Percentiles rank a stretch among this genome's conserved stretches.
Conservation (phyloP, 2,797 vertebrate species). For the Coranthus polyacanthus region DNA sequence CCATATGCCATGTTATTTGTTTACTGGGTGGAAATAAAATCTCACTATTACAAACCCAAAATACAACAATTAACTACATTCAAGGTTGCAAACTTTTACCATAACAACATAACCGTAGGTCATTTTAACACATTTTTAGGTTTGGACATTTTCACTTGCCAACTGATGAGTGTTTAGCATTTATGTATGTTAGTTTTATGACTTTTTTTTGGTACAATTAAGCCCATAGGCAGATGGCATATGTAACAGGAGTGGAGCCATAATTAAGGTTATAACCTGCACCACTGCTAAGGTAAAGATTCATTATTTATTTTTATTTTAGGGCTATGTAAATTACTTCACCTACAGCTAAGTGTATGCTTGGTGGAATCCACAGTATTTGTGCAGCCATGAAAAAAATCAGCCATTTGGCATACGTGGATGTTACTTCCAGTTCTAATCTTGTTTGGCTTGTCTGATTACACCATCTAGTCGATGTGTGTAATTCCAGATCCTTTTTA, state of each 20-base stretch:
- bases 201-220: conserved; percentile 5
- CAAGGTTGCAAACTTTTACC: conserved; percentile 15
- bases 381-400: conserved; percentile 1
- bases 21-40: conserved; percentile 20
- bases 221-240: conserved; percentile 17
- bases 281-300: conserved; percentile 19
- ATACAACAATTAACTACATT: conserved; percentile 2
- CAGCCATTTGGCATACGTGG: conserved; percentile 3
- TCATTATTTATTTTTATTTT: not conserved
- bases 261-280: conserved; percentile 29
- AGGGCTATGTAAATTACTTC: no score
- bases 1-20: conserved; percentile 32
- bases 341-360: no score
- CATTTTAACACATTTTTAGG: conserved; percentile 4
- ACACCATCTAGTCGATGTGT: conserved; percentile 6
- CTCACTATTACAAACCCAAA: conserved; percentile 6
- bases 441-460: conserved; percentile 38
- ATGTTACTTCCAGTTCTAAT: conserved; percentile 19
- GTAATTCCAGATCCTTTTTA: conserved; percentile 32
- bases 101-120: not conserved
- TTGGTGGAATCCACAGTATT: no score
- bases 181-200: not conserved
- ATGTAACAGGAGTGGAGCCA: conserved; percentile 24
- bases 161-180: no score
- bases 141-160: no score